These are phyloP conservation scores for Drosophila kanapiae DNA, from an alignment of 1,140 invertebrate genomes.

Conservation along the genomic window DNA sequence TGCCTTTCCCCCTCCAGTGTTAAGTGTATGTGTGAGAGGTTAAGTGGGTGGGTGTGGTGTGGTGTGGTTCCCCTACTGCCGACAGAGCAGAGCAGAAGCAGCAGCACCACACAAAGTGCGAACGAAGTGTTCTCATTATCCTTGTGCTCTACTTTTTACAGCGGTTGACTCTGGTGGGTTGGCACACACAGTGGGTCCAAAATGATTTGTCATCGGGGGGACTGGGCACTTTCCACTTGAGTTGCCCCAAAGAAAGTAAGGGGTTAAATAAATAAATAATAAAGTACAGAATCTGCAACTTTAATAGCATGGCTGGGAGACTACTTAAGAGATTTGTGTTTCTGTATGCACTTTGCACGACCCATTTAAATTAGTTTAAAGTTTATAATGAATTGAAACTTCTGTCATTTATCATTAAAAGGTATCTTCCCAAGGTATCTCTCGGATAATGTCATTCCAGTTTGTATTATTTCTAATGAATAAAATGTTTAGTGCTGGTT, in stretches of 20 bases:
- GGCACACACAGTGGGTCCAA: constrained; percentile 41
- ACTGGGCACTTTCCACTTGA: constrained; percentile 23
- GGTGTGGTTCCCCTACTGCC: constrained; percentile 22
- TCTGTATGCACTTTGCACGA: neutral
- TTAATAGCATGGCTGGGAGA: constrained; percentile 12
- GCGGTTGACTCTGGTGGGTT: constrained; percentile 50
- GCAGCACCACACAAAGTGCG: constrained; percentile 46
- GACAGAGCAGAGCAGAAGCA: constrained; percentile 11
- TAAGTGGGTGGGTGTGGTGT: constrained; percentile 46
- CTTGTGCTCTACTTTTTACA: constrained; percentile 79
- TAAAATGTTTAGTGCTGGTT: neutral
- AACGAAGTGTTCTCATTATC: constrained; percentile 78
- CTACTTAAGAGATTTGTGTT: neutral
- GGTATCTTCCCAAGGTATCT: neutral
- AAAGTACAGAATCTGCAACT: constrained; percentile 10
- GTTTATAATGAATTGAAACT: constrained; percentile 10
- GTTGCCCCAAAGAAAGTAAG: constrained; percentile 1
- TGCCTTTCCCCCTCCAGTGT: neutral
- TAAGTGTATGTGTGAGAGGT: constrained; percentile 37
- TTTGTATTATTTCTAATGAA: neutral
- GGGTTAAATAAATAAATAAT: constrained; percentile 23
- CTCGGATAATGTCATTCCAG: neutral
- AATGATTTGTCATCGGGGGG: constrained; percentile 17
- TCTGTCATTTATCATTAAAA: neutral
- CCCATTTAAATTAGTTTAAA: constrained; percentile 4